Evolutionary conservation across 2,797 vertebrate genomes (phyloP), one percentile per base, ranked within the genome.

Genomic region (Margarornis squamiger): DNA sequence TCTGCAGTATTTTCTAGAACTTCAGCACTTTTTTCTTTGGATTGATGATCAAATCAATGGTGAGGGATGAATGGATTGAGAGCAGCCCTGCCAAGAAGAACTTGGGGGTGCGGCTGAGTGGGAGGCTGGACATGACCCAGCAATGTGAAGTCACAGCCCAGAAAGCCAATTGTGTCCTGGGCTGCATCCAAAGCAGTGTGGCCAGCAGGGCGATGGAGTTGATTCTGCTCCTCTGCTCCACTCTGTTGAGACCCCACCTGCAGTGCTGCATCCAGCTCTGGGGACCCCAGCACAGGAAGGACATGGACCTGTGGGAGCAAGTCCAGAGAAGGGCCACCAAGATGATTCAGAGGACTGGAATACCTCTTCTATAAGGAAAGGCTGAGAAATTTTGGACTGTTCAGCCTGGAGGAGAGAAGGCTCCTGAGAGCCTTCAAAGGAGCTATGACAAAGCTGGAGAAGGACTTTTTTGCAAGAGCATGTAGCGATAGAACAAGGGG

Each of bases 1-100:
- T 97, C 94, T 93, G 72, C 71, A 86, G 65, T 68, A 55, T 61
- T 82, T 93, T 77, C 43, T 88, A 70, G 95, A 94, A 88, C 75
- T 81, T 95, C 34, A 90, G 62, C 57, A 73, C 51, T 94, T 97
- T 90, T 87, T 66, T 96, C 63, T 96, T 97, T 66, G 54, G 41
- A 38, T 81, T 96, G 93, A 89, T 95, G 96, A 63, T 52, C 14
- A 65, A 23, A 34, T 83, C 58, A 71, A 8, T 77, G 45, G 45
- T 71, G 51, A 58, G 24, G 12, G 21, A 58, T 58, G 38, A 71
- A 4, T 26, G 21, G n/a, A 65, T 22, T 6, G 29, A 39, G 51
- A 14, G n/a, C 38, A 77, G 72, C 18, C 29, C 24, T 77, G 21
- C n/a, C 3, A 5, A 65, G 45, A 34, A 57, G 58, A 24, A 30